Conservation (phyloP, 2,888 invertebrate genomes). For the Itoplectis maculator region DNA sequence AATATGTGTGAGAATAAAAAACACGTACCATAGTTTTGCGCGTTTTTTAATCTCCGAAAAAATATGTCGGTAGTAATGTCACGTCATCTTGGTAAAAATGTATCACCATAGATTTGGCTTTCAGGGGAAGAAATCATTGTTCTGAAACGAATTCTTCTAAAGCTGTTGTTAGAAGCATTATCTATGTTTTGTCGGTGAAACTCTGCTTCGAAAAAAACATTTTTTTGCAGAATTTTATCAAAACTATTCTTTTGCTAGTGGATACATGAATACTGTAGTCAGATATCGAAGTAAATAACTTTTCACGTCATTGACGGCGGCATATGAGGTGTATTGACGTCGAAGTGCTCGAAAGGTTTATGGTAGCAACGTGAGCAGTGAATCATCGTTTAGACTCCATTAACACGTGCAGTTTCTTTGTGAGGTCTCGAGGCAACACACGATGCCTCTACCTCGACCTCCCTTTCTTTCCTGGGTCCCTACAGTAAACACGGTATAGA, state of each 20-base stretch:
- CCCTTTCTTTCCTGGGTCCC: constrained; percentile 14
- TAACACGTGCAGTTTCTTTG: constrained; percentile 29
- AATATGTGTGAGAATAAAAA: no score
- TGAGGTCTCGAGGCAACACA: constrained; percentile 9
- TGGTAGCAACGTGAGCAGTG: background rate
- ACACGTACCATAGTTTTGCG: no score
- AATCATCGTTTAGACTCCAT: constrained; percentile 47
- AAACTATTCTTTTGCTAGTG: background rate
- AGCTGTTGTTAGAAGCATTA: no score
- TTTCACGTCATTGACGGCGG: constrained; percentile 15
- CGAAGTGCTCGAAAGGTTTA: background rate
- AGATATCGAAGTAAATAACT: background rate
- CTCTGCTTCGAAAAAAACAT: no score
- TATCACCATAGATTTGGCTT: no score
- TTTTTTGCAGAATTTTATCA: background rate
- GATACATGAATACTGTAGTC: background rate
- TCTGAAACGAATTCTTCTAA: no score
- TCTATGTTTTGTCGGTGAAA: no score
- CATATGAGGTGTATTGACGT: background rate
- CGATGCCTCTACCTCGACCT: constrained; percentile 2
- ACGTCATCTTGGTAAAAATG: no score
- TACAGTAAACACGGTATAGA: constrained; percentile 40
- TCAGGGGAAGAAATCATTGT: no score
- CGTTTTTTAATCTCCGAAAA: no score
- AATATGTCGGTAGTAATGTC: no score